Base-by-base conservation (phyloP, 2,888 invertebrate species). In the Heliconius charithonia region DNA sequence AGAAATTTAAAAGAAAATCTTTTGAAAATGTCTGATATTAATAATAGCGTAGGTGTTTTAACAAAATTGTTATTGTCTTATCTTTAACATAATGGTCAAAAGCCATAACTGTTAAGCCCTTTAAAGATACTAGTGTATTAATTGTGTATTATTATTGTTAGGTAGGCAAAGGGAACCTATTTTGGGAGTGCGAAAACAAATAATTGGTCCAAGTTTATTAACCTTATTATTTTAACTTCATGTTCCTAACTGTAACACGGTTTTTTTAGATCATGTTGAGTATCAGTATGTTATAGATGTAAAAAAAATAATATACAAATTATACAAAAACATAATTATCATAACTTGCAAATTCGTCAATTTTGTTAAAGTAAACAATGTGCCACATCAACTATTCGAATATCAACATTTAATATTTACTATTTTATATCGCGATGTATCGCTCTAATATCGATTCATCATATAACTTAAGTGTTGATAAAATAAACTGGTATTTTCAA, bases 381-480 rank as follows among this genome's bases (percentile, higher is more conserved):
- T 56, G 56, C 13, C 27, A 32, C n/a, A 72, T 65, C 45, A 27
- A 65, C 74, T 45, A 63, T 45, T 74, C 41, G 12, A 65, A 41
- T 65, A 19, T 13, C 45, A 65, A 74, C 45, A 65, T 74, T 45
- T 74, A 65, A 41, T 74, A 74, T 74, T 74, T 65, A 63, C 27
- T 45, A 65, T 74, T 65, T 65, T 41, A 29, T 63, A 74, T 69
- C 13, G 51, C 37, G 37, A 65, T 66, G 51, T 25, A 72, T 72
- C 45, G n/a, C 7, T 27, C 41, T 62, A 72, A 65, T 65, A 22
- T 25, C 37, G 72, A 37, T 65, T 77, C 22, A 76, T 65, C 51
- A 65, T 72, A 72, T 77, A 66, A 73, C 67, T 77, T 67, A 77
- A 56, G 32, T 56, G 73, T 19, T 77, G 25, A 41, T 66, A 65